Base-by-base conservation (phyloP, 2,888 invertebrate genomes). In the Orthosia cruda region DNA sequence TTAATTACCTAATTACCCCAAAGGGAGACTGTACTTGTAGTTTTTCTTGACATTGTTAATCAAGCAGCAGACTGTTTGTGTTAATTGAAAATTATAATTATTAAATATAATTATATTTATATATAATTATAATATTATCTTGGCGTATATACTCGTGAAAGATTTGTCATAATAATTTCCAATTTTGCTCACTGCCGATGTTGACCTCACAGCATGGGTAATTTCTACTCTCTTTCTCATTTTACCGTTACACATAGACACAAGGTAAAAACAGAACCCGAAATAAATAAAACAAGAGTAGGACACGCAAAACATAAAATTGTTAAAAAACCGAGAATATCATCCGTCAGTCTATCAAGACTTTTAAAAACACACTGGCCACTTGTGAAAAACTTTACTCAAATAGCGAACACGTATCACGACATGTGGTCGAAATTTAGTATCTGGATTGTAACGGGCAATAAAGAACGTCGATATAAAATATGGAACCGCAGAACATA, bases 1-100 rank as follows among this genome's bases (percentile, higher is more conserved):
- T 66, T 52, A 23, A 68, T 79, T 58, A 32, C 4, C 32, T 32
- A 47, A 66, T 74, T 67, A 52, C 7, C 4, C 3, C 4, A 15
- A 49, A n/a, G 20, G 45, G n/a, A 18, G 13, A 16, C n/a, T n/a
- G n/a, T n/a, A 23, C 18, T 32, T n/a, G 5, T 47, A 59, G 16
- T 52, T 58, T 54, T 62, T 57, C 3, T 11, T 54, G 18, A 12
- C n/a, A n/a, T n/a, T 63, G 3, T 13, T 47, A 5, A 47, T 47
- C 5, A 52, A 47, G 47, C n/a, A 57, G 32, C 11, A 32, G 54
- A 18, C 15, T 3, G 20, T 61, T 5, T 52, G 18, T 40, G 2
- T 69, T n/a, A 9, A 52, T 4, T 15, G 15, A 50, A 52, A 23
- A 23, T 23, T 16, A n/a, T n/a, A n/a, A n/a, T n/a, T n/a, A n/a